These are phyloP conservation scores for Mylabris phalerata DNA, from an alignment of 1,140 invertebrate species.

Conservation along the genomic window DNA sequence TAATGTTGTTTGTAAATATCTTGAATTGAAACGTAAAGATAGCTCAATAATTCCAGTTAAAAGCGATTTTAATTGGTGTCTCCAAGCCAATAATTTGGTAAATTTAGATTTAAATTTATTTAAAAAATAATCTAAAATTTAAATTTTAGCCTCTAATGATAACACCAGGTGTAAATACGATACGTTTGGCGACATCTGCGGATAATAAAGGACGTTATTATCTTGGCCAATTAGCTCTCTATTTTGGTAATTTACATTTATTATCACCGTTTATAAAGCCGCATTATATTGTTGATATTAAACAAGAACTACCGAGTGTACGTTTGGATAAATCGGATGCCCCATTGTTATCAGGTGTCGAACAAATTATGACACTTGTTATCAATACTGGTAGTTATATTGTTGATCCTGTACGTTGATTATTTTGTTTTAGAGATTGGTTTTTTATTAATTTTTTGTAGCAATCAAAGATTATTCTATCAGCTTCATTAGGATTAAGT, in stretches of 20 bases:
- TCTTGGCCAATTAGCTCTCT: conserved; percentile 53
- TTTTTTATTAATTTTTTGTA: conserved; percentile 25
- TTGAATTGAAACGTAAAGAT: conserved; percentile 41
- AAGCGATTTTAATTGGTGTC: conserved; percentile 57
- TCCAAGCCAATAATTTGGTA: conserved; percentile 47
- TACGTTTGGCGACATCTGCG: conserved; percentile 55
- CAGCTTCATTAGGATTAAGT: conserved; percentile 51
- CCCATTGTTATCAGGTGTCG: conserved; percentile 58
- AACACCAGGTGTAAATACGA: conserved; percentile 65
- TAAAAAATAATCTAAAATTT: neutral
- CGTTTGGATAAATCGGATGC: conserved; percentile 46
- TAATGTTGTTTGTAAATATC: conserved; percentile 54
- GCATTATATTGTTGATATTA: conserved; percentile 48
- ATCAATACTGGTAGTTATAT: conserved; percentile 59
- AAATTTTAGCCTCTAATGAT: conserved; percentile 44
- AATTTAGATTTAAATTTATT: neutral
- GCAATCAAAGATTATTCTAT: conserved; percentile 49
- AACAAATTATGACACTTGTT: conserved; percentile 60
- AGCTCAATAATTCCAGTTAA: conserved; percentile 35
- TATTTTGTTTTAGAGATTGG: conserved; percentile 5
- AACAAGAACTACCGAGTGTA: conserved; percentile 48
- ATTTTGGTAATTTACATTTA: conserved; percentile 50
- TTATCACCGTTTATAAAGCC: conserved; percentile 45
- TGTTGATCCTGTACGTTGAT: conserved; percentile 34
- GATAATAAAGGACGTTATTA: conserved; percentile 53